A percentile compares a stretch with the other conserved stretches of the same genome.
Evolutionary conservation across 2,888 invertebrate species (phyloP).

Genomic region (Mactromeris polynyma): DNA sequence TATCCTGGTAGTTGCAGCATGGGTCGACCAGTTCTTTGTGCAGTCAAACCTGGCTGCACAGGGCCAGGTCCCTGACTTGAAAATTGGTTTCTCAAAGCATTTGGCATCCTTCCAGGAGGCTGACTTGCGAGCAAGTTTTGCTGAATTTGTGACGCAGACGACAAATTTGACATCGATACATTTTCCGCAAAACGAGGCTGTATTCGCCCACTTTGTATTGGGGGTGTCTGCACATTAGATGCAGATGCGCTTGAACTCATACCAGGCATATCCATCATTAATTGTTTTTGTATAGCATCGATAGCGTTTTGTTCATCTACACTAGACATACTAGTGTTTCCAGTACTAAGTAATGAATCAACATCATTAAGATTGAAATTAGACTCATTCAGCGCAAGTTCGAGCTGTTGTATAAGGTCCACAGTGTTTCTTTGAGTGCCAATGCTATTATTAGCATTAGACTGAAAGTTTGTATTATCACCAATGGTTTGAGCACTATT

Average conservation of each 20-base stretch:
- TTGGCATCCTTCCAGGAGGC: slow-evolving; percentile 58
- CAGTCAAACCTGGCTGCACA: slow-evolving; percentile 16
- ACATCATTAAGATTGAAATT: slow-evolving; percentile 74
- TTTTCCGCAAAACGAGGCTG: slow-evolving; percentile 56
- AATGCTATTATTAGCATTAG: slow-evolving; percentile 16
- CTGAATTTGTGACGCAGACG: slow-evolving; percentile 47
- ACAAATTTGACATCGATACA: slow-evolving; percentile 27
- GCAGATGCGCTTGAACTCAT: slow-evolving; percentile 33
- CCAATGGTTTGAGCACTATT: slow-evolving; percentile 42
- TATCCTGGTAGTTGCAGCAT: slow-evolving; percentile 70
- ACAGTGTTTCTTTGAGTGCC: slow-evolving; percentile 12
- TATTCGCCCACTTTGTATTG: slow-evolving; percentile 35
- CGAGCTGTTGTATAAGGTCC: slow-evolving; percentile 79
- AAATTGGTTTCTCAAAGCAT: slow-evolving; percentile 61
- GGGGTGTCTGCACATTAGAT: slow-evolving; percentile 40
- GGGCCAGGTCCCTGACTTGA: slow-evolving; percentile 1
- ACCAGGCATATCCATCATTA: slow-evolving; percentile 91
- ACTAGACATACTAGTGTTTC: slow-evolving; percentile 48
- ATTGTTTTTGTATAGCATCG: slow-evolving; percentile 95
- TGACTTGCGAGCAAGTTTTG: slow-evolving; percentile 54
- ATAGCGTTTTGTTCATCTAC: slow-evolving; percentile 93
- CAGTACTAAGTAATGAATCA: slow-evolving; percentile 71
- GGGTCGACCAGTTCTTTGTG: slow-evolving; percentile 8
- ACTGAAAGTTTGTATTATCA: slow-evolving; percentile 12
- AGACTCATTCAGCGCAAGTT: slow-evolving; percentile 79